Percentiles rank a stretch among this genome's conserved stretches.
phyloP scores from a whole-genome alignment of 2,113 vertebrate species.

The Cebidichthys violaceus region DNA sequence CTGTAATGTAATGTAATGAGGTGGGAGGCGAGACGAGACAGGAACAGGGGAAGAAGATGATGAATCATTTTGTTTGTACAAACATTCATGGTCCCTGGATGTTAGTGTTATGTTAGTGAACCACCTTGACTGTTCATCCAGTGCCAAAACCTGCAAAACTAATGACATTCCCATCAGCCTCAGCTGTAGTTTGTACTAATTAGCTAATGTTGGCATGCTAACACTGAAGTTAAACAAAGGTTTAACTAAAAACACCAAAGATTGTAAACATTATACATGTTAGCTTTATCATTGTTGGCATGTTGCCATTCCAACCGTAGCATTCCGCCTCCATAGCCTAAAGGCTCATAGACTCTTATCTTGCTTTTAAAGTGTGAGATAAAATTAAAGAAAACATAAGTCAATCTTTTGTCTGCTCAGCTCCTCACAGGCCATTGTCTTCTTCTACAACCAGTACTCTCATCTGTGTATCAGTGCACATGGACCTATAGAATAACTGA shows the following conservation, averaged over 20 bases:
- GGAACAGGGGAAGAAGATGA: neutral
- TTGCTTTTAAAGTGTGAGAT: constrained; percentile 9
- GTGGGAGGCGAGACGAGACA: too few relatives aligned
- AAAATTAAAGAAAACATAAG: neutral
- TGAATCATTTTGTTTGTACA: neutral
- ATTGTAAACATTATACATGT: neutral
- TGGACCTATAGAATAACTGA: neutral
- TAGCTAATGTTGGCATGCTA: neutral
- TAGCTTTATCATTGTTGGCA: neutral
- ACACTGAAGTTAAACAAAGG: neutral
- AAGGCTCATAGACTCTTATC: neutral
- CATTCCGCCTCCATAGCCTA: neutral
- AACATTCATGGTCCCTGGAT: neutral
- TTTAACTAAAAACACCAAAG: neutral
- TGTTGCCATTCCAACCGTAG: neutral
- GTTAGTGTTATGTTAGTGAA: neutral
- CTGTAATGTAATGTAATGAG: too few relatives aligned
- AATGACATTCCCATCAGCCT: neutral
- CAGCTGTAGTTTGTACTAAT: neutral
- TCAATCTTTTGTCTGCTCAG: neutral
- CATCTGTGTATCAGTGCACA: neutral
- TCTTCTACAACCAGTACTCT: neutral
- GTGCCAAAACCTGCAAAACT: neutral
- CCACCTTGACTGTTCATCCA: neutral
- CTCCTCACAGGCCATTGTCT: neutral